Evolutionary conservation across 1,140 invertebrate species (phyloP).

Genomic region (Saccostrea echinata): DNA sequence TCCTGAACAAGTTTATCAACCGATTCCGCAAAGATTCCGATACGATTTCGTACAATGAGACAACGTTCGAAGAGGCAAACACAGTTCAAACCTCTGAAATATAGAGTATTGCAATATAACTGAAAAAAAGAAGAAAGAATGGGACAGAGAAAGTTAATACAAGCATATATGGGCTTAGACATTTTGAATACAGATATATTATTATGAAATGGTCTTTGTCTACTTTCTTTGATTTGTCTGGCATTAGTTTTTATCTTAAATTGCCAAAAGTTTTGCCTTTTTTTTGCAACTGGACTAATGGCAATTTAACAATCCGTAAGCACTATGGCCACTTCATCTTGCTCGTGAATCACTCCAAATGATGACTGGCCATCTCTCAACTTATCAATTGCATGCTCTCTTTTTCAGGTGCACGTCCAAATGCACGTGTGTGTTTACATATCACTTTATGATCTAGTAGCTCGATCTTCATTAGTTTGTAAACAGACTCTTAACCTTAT

Average conservation of each 20-base stretch:
- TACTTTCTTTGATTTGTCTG: too few species aligned
- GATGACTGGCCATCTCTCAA: background rate
- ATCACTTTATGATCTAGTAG: background rate
- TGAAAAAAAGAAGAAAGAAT: too few species aligned
- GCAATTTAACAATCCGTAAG: background rate
- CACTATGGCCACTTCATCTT: background rate
- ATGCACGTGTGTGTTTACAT: constrained; percentile 32
- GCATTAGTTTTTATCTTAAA: background rate
- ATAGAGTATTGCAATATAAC: too few species aligned
- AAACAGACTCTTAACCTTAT: background rate
- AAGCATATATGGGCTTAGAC: too few species aligned
- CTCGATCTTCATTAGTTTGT: constrained; percentile 19
- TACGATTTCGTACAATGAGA: too few species aligned
- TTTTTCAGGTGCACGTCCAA: constrained; percentile 32
- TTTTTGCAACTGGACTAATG: background rate
- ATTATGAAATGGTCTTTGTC: too few species aligned
- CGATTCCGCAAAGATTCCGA: too few species aligned
- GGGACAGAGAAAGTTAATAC: too few species aligned
- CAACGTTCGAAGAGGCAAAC: too few species aligned
- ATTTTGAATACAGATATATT: too few species aligned
- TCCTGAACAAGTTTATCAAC: too few species aligned
- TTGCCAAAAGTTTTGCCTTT: background rate
- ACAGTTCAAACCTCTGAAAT: too few species aligned
- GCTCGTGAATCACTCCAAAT: background rate
- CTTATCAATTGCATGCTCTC: constrained; percentile 10